Conservation (phyloP, 2,797 vertebrate species). For the Distichodus sexfasciatus region DNA sequence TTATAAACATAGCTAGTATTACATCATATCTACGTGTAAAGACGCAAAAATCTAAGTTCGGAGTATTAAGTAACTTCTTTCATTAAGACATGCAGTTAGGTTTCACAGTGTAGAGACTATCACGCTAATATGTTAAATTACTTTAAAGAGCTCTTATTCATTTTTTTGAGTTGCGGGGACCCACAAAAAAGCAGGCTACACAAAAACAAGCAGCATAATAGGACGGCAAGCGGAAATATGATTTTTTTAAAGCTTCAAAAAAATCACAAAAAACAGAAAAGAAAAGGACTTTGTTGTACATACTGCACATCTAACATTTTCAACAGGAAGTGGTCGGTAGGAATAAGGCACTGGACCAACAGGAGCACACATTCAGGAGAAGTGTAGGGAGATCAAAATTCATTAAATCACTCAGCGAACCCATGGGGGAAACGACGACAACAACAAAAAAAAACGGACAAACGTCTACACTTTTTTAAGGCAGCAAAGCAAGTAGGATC, state of each 20-base stretch:
- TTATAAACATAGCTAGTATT: no score
- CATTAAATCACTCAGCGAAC: slow-evolving; percentile 7
- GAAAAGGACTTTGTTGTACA: not conserved
- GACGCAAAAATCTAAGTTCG: no score
- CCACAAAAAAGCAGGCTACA: slow-evolving; percentile 2
- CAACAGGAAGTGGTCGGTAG: not conserved
- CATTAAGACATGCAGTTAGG: no score
- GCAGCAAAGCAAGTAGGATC: slow-evolving; percentile 35
- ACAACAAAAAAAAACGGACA: not conserved
- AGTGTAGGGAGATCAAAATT: slow-evolving; percentile 12
- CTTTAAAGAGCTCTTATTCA: no score
- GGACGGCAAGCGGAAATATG: slow-evolving; percentile 20
- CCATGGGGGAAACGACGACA: not conserved
- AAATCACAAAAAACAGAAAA: not conserved
- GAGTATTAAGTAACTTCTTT: no score
- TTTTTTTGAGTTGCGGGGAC: not conserved
- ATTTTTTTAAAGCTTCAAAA: not conserved
- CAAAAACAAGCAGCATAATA: slow-evolving; percentile 36
- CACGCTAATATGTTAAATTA: no score
- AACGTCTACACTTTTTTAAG: slow-evolving; percentile 31
- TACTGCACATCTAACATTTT: not conserved
- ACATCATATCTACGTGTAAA: no score
- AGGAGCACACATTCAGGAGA: not conserved
- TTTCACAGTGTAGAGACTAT: no score
- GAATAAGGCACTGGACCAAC: not conserved